Conservation (phyloP, 2,113 vertebrate species). For the Channa maculata region DNA sequence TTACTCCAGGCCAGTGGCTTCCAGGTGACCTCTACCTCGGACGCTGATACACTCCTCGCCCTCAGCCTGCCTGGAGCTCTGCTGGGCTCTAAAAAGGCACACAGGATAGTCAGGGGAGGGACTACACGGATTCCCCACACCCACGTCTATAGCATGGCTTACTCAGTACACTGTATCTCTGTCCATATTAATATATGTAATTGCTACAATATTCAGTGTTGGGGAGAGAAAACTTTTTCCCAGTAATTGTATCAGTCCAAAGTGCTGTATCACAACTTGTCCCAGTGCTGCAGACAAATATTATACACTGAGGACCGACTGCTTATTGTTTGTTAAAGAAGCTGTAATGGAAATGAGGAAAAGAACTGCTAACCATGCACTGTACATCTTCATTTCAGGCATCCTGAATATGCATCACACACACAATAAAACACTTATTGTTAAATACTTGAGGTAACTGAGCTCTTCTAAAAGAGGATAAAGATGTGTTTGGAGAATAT, state of each 20-base stretch:
- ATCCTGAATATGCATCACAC: too few species aligned
- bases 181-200: background rate
- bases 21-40: slow-evolving; percentile 93
- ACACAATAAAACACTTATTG: too few species aligned
- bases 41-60: slow-evolving; percentile 90
- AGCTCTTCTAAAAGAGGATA: too few species aligned
- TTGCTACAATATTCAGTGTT: background rate
- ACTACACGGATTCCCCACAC: slow-evolving; percentile 44
- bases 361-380: too few species aligned
- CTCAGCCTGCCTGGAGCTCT: slow-evolving; percentile 87
- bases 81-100: slow-evolving; percentile 86
- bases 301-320: background rate
- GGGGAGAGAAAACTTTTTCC: background rate
- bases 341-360: background rate
- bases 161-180: slow-evolving; percentile 10
- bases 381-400: too few species aligned
- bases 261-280: background rate
- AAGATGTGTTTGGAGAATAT: too few species aligned
- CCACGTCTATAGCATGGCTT: slow-evolving; percentile 27
- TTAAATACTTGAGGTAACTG: too few species aligned
- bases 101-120: slow-evolving; percentile 20
- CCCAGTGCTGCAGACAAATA: too few species aligned
- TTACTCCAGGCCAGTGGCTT: slow-evolving; percentile 87
- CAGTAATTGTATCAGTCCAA: background rate
- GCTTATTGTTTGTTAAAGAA: background rate